phyloP scores from a whole-genome alignment of 2,888 invertebrate species.

The Eupithecia pulchellata region DNA sequence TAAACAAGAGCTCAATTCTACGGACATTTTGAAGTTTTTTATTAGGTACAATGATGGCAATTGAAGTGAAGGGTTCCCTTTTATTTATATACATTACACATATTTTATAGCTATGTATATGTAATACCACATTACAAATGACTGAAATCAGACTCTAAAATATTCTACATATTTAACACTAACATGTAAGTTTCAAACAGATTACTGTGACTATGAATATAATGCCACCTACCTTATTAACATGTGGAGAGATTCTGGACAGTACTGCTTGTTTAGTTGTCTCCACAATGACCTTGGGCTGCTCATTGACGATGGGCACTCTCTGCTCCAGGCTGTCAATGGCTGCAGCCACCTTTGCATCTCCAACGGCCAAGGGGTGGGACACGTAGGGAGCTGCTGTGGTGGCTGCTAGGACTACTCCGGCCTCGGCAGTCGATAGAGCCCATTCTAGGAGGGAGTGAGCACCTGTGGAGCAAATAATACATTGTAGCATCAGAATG shows the following conservation, averaged over 20 bases:
- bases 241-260: constrained; percentile 83
- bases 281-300: constrained; percentile 85
- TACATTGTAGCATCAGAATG: neutral
- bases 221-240: constrained; percentile 73
- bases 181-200: neutral
- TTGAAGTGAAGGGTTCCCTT: neutral
- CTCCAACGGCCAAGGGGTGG: constrained; percentile 81
- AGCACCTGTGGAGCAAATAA: constrained; percentile 70
- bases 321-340: constrained; percentile 87
- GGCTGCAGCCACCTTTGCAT: constrained; percentile 88
- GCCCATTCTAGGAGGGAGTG: constrained; percentile 89
- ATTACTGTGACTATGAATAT: neutral
- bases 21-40: neutral
- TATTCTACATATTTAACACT: neutral
- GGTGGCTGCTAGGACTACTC: constrained; percentile 86
- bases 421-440: constrained; percentile 87
- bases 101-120: neutral
- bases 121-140: neutral
- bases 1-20: neutral
- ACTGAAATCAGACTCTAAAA: neutral
- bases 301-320: constrained; percentile 88
- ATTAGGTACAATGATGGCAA: neutral
- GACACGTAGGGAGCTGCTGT: constrained; percentile 87
- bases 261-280: constrained; percentile 86
- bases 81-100: neutral